phyloP scores from a whole-genome alignment of 2,888 invertebrate genomes.

The Ectobius pallidus region DNA sequence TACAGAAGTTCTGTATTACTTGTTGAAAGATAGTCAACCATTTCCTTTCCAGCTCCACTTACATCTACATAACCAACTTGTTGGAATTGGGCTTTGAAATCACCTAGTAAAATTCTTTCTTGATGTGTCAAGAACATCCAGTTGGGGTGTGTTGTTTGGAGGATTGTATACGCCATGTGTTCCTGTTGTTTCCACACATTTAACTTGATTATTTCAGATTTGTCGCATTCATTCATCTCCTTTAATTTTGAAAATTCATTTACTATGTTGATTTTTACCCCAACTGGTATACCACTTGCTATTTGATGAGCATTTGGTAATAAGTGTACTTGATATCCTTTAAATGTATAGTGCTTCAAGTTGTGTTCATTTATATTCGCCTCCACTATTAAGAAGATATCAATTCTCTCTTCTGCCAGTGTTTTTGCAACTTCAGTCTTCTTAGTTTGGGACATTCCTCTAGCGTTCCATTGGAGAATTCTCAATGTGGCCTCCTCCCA shows the following conservation, averaged over 20 bases:
- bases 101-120: not conserved
- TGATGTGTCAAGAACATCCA: not conserved
- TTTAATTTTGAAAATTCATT: not conserved
- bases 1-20: not conserved
- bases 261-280: not conserved
- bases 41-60: not conserved
- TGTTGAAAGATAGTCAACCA: not conserved
- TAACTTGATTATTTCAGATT: not conserved
- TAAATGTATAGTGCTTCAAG: not conserved
- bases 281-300: not conserved
- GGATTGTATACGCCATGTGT: not conserved
- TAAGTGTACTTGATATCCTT: not conserved
- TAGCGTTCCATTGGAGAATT: no score
- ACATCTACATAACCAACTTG: not conserved
- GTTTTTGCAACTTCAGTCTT: not conserved
- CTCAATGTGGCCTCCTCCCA: no score
- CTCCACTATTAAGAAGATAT: not conserved
- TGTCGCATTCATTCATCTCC: not conserved
- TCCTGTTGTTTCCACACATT: not conserved
- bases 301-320: not conserved
- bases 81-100: not conserved
- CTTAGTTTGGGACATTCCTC: conserved; percentile 10
- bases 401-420: not conserved
- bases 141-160: not conserved
- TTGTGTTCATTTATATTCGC: not conserved